A percentile compares a stretch with the other conserved stretches of the same genome.
These are phyloP conservation scores for Esox masquinongy DNA, from an alignment of 2,797 vertebrate species.

Conservation along the genomic window DNA sequence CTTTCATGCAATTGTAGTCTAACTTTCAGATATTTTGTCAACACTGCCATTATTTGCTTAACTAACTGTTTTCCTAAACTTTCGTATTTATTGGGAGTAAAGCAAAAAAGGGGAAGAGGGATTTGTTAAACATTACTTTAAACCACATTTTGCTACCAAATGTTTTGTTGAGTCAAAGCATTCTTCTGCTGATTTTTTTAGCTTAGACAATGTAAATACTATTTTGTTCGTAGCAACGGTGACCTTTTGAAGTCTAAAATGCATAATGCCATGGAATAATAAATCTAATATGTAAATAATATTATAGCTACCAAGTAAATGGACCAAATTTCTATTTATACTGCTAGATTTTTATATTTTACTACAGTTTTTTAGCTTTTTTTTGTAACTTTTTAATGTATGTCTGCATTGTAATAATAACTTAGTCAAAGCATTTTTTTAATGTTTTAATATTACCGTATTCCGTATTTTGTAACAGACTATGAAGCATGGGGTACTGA, in stretches of 20 bases:
- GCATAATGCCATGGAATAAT: slow-evolving; percentile 74
- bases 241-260: slow-evolving; percentile 70
- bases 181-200: slow-evolving; percentile 78
- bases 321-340: slow-evolving; percentile 99
- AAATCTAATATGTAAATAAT: slow-evolving; percentile 92
- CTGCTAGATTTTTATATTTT: slow-evolving; percentile 99
- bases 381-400: slow-evolving; percentile 68
- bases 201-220: slow-evolving; percentile 80
- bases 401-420: slow-evolving; percentile 80
- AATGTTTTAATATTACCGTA: slow-evolving; percentile 69
- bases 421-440: slow-evolving; percentile 74
- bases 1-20: slow-evolving; percentile 63
- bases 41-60: slow-evolving; percentile 37
- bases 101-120: slow-evolving; percentile 65
- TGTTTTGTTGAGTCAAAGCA: slow-evolving; percentile 78
- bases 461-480: slow-evolving; percentile 77
- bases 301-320: slow-evolving; percentile 83
- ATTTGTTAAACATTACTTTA: slow-evolving; percentile 66
- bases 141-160: slow-evolving; percentile 75
- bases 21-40: slow-evolving; percentile 45
- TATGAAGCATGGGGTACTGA: slow-evolving; percentile 86
- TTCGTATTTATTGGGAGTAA: slow-evolving; percentile 80
- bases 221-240: slow-evolving; percentile 65
- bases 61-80: slow-evolving; percentile 61
- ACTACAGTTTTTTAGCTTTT: slow-evolving; percentile 83